phyloP scores from a whole-genome alignment of 2,888 invertebrate species.

The Clepsis dumicolana region DNA sequence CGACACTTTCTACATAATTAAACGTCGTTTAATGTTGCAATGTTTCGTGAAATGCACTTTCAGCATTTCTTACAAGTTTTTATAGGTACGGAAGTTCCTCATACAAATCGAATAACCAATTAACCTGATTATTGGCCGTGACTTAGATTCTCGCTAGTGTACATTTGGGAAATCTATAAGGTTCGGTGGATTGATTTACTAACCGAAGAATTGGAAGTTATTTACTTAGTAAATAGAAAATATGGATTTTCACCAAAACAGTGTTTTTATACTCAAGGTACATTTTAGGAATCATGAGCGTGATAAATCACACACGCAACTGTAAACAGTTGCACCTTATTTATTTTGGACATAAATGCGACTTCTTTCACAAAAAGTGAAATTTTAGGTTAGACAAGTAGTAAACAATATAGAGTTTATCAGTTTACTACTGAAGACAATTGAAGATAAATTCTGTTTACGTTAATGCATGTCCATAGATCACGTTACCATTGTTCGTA shows the following conservation, averaged over 20 bases:
- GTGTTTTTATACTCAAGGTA: too few species aligned
- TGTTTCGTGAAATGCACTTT: background rate
- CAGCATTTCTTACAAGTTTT: background rate
- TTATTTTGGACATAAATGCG: background rate
- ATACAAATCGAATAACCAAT: background rate
- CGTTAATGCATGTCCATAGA: background rate
- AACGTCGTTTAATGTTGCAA: background rate
- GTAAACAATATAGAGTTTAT: background rate
- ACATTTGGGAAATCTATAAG: background rate
- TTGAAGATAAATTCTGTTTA: background rate
- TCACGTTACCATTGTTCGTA: background rate
- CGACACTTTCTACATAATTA: slow-evolving; percentile 13
- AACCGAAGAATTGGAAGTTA: background rate
- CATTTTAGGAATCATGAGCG: too few species aligned
- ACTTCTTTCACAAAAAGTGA: background rate
- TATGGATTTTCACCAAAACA: too few species aligned
- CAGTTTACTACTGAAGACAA: background rate
- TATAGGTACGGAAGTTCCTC: background rate
- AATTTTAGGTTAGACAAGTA: background rate
- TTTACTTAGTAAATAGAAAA: too few species aligned
- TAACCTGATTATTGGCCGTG: background rate
- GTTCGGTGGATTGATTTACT: background rate
- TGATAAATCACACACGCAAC: too few species aligned
- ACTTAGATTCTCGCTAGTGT: background rate
- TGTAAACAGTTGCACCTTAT: background rate